A percentile compares a stretch with the other conserved stretches of the same genome.
phyloP scores from a whole-genome alignment of 1,140 invertebrate genomes.

The Pseudobourletiella spinata region DNA sequence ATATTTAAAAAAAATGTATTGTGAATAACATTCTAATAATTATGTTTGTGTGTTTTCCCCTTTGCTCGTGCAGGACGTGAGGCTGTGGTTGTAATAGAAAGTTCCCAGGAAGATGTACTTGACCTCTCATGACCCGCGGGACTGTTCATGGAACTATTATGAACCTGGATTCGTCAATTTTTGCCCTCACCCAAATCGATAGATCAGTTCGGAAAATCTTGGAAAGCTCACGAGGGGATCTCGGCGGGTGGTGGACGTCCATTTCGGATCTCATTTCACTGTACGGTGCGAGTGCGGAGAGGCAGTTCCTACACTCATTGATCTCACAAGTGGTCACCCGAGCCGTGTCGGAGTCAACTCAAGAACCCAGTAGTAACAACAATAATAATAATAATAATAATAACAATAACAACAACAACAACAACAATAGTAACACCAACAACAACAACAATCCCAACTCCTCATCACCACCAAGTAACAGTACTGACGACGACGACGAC shows the following conservation, averaged over 20 bases:
- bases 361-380: neutral
- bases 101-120: neutral
- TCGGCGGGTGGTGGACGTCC: conserved; percentile 19
- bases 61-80: neutral
- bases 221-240: conserved; percentile 14
- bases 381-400: neutral
- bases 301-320: conserved; percentile 29
- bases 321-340: conserved; percentile 26
- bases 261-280: conserved; percentile 40
- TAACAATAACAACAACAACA: neutral
- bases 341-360: neutral
- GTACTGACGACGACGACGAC: neutral
- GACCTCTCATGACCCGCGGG: conserved; percentile 11
- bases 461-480: neutral
- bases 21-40: no score
- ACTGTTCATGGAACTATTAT: conserved; percentile 79
- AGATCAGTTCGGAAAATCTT: conserved; percentile 76
- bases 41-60: no score
- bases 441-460: neutral
- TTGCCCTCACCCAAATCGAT: conserved; percentile 95
- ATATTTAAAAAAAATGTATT: no score
- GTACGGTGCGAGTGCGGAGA: conserved; percentile 58
- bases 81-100: neutral
- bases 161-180: conserved; percentile 95
- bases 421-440: neutral